A percentile compares a stretch with the other conserved stretches of the same genome.
phyloP scores from a whole-genome alignment of 2,797 vertebrate species.

The Aratinga solstitialis region DNA sequence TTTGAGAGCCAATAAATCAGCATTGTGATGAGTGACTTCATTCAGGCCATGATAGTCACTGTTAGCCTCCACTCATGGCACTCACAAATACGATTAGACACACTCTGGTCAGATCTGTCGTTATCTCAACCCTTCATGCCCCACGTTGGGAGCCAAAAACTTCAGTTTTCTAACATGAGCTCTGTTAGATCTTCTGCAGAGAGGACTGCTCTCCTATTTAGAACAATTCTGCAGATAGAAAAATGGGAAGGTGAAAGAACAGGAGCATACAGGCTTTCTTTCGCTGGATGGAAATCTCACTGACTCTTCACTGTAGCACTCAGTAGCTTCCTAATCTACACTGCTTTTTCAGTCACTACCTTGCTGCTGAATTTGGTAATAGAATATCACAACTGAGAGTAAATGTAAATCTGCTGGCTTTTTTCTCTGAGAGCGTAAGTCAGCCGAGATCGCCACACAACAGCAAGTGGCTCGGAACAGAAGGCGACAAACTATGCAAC shows the following conservation, averaged over 20 bases:
- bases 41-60: too few species aligned
- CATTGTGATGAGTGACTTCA: too few species aligned
- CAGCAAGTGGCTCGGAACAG: background rate
- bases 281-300: background rate
- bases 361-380: background rate
- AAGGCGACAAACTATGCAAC: background rate
- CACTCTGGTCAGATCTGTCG: too few species aligned
- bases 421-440: background rate
- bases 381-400: background rate
- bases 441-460: background rate
- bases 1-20: too few species aligned
- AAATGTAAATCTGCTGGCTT: background rate
- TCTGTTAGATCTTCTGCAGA: background rate
- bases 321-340: background rate
- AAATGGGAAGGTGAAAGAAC: background rate
- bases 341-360: background rate
- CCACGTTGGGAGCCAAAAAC: too few species aligned
- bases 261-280: background rate
- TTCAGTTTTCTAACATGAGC: background rate
- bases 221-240: background rate
- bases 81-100: too few species aligned
- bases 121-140: too few species aligned
- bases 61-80: too few species aligned
- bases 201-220: background rate
- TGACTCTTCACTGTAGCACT: background rate